Evolutionary conservation across 2,113 vertebrate genomes (phyloP), one percentile per base, ranked within the genome.

Genomic region (Nansenia antarctica): DNA sequence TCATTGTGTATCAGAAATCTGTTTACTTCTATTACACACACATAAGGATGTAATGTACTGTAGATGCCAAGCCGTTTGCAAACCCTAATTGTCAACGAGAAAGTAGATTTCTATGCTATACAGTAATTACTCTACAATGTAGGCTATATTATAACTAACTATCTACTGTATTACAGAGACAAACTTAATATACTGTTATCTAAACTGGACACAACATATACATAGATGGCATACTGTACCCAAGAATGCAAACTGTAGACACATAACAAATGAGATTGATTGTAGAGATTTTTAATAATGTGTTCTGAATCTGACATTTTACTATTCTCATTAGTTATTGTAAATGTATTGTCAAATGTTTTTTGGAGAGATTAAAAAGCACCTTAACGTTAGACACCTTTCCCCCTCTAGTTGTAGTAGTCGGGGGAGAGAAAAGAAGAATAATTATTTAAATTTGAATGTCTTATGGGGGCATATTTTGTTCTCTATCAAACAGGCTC

Each of bases 331-430:
- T 73, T 76, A 76, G 78, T 77, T 82, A 57, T 81, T 69, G 71
- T 88, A 83, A 57, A 74, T 79, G 76, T 73, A 74, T 87, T 47
- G 62, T 61, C 60, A 72, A 57, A 72, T 68, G 53, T 72, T 49
- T n/a, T 79, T 55, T 58, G 74, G 69, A 78, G 77, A 73, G 49
- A 72, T 5, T 20, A 49, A 82, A 78, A 78, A 84, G 30, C 89
- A 92, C 92, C 86, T 92, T 91, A 90, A 79, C 63, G 39, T 79
- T 83, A 53, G 74, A 64, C 61, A 30, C 18, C 53, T 20, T 64
- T 29, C 9, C 47, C 59, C 35, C 12, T 31, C 76, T 64, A 80
- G 66, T 81, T 73, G 68, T 5, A 53, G 20, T 53, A 65, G 24
- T 24, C 34, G 3, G 7, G 20, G 18, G n/a, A 24, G n/a, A 24